Conservation (phyloP, 1,140 invertebrate species). For the Drosophila nigrodunni region DNA sequence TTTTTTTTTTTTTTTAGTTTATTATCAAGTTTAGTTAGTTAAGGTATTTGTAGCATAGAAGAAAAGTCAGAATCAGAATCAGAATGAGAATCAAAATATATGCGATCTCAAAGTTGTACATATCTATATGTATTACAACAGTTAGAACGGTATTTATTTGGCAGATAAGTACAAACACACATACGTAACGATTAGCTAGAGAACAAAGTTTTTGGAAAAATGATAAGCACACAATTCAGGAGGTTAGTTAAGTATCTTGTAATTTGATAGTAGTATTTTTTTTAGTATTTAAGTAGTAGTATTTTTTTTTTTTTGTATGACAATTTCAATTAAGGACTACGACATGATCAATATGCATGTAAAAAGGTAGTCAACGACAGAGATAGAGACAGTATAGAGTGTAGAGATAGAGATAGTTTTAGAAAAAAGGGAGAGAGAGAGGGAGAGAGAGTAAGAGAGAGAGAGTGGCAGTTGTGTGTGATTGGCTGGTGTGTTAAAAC, state of each 20-base stretch:
- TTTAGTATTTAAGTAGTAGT: conserved; percentile 32
- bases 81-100: conserved; percentile 33
- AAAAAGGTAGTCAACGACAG: conserved; percentile 21
- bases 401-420: conserved; percentile 6
- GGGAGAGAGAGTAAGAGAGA: conserved; percentile 7
- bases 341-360: conserved; percentile 64
- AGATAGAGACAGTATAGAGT: conserved; percentile 3
- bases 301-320: conserved; percentile 48
- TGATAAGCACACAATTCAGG: conserved; percentile 64
- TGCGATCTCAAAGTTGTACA: conserved; percentile 46
- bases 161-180: conserved; percentile 59
- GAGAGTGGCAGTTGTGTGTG: conserved; percentile 10
- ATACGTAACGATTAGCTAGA: conserved; percentile 68
- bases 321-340: conserved; percentile 61
- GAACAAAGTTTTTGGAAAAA: conserved; percentile 53
- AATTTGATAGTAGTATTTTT: conserved; percentile 1
- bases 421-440: conserved; percentile 3
- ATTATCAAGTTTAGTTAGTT: conserved; percentile 17
- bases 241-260: conserved; percentile 21
- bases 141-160: conserved; percentile 52
- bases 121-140: conserved; percentile 67
- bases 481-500: conserved; percentile 7
- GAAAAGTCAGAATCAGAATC: conserved; percentile 19
- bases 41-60: conserved; percentile 2
- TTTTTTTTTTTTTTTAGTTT: not conserved